Evolutionary conservation across 2,113 vertebrate genomes (phyloP).

Genomic region (Channa argus): DNA sequence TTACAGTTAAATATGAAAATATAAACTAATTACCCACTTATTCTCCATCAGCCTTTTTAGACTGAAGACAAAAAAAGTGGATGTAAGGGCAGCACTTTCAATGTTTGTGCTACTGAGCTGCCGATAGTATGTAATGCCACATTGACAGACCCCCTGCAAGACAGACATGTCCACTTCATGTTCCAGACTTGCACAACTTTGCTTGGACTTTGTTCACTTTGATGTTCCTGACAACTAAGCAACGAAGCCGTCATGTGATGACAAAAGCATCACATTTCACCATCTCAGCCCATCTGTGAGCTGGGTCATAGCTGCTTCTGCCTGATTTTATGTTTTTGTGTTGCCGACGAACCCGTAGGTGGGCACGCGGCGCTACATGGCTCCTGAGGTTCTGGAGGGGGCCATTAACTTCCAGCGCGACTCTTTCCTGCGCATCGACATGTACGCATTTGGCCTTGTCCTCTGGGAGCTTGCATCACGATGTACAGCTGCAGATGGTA

Average conservation of each 20-base stretch:
- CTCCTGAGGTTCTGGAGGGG: conserved; percentile 97
- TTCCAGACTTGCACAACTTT: too few species aligned
- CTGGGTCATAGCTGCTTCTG: background rate
- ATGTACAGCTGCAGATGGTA: conserved; percentile 96
- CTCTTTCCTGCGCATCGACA: conserved; percentile 96
- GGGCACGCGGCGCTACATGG: conserved; percentile 96
- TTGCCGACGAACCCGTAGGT: conserved; percentile 81
- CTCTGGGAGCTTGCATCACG: conserved; percentile 95
- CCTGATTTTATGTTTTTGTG: background rate
- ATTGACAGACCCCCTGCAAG: too few species aligned
- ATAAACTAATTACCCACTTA: background rate
- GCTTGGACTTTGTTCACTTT: too few species aligned
- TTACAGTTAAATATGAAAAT: background rate
- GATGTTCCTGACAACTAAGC: too few species aligned
- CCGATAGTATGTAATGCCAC: too few species aligned
- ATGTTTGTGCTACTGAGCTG: too few species aligned
- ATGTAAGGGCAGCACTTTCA: background rate
- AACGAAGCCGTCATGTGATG: too few species aligned
- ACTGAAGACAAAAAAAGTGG: too few species aligned
- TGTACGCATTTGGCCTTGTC: conserved; percentile 96
- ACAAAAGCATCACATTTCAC: background rate
- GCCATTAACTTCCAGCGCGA: conserved; percentile 99
- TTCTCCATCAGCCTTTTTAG: too few species aligned
- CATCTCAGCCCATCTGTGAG: conserved; percentile 14
- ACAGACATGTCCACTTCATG: too few species aligned